These are phyloP conservation scores for Phalacrocorax pelagicus DNA, from an alignment of 2,113 vertebrate genomes.

Conservation along the genomic window DNA sequence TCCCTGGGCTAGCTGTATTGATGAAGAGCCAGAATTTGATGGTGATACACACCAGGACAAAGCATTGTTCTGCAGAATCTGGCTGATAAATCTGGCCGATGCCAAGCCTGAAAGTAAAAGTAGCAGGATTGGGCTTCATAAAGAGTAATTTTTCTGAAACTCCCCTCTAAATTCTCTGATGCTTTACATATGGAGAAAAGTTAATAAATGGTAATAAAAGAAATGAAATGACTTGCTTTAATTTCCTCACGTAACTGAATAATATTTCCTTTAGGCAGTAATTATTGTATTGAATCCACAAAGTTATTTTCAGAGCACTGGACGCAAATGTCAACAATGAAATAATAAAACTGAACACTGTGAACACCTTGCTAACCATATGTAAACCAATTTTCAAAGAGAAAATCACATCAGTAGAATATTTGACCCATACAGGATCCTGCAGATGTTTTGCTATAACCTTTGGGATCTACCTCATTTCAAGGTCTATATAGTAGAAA, in stretches of 20 bases:
- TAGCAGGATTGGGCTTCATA: neutral
- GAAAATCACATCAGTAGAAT: slow-evolving; percentile 67
- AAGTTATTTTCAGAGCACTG: slow-evolving; percentile 47
- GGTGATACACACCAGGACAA: neutral
- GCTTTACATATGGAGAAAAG: slow-evolving; percentile 35
- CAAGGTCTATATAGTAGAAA: slow-evolving; percentile 75
- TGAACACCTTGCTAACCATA: slow-evolving; percentile 59
- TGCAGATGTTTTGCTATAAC: slow-evolving; percentile 70
- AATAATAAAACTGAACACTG: slow-evolving; percentile 51
- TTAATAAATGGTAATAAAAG: slow-evolving; percentile 54
- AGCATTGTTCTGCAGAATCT: neutral
- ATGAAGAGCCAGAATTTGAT: neutral
- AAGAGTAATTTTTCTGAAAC: neutral
- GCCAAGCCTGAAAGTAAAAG: neutral
- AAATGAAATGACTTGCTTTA: slow-evolving; percentile 4
- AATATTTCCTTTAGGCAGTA: slow-evolving; percentile 46
- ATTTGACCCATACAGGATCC: slow-evolving; percentile 64
- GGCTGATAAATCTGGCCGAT: neutral
- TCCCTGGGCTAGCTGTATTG: neutral
- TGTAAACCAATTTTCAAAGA: slow-evolving; percentile 70
- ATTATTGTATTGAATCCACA: slow-evolving; percentile 22
- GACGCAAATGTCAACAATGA: slow-evolving; percentile 21
- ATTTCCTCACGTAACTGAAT: slow-evolving; percentile 34
- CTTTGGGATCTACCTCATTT: slow-evolving; percentile 72
- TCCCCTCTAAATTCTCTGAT: neutral